Evolutionary conservation across 2,797 vertebrate species (phyloP).

Genomic region (Dipus sagitta): DNA sequence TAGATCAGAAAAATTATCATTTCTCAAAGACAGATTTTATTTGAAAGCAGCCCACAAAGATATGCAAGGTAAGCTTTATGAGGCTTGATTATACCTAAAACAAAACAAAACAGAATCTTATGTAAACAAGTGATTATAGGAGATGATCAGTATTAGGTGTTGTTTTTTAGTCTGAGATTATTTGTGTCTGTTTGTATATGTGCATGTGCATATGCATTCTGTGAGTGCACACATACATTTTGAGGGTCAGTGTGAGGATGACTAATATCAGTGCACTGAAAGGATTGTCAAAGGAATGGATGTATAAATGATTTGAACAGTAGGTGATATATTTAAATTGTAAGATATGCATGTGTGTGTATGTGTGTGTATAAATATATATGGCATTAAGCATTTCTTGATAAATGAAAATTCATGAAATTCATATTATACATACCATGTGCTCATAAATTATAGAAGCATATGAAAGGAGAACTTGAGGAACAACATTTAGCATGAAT

Average conservation of each 20-base stretch:
- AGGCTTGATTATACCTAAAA: conserved; percentile 36
- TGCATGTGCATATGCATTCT: neutral
- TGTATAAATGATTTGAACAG: neutral
- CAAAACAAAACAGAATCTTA: conserved; percentile 47
- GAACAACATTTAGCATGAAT: conserved; percentile 57
- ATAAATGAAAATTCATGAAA: conserved; percentile 47
- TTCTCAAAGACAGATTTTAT: conserved; percentile 58
- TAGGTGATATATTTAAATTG: conserved; percentile 27
- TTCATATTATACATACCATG: neutral
- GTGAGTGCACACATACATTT: neutral
- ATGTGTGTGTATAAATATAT: too few species aligned
- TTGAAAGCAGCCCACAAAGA: conserved; percentile 39
- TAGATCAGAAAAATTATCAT: conserved; percentile 30
- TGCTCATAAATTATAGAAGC: conserved; percentile 41
- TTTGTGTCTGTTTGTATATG: neutral
- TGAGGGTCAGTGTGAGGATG: conserved; percentile 17
- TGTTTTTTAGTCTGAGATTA: neutral
- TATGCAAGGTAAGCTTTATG: conserved; percentile 64
- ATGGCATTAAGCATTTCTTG: conserved; percentile 5
- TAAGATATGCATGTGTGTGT: neutral
- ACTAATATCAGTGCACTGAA: conserved; percentile 15
- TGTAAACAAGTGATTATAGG: conserved; percentile 42
- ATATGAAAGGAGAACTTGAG: conserved; percentile 45
- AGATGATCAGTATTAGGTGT: neutral
- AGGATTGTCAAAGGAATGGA: conserved; percentile 8